These are phyloP conservation scores for Trichacis sp. DNA, from an alignment of 2,888 invertebrate genomes.

Conservation along the genomic window DNA sequence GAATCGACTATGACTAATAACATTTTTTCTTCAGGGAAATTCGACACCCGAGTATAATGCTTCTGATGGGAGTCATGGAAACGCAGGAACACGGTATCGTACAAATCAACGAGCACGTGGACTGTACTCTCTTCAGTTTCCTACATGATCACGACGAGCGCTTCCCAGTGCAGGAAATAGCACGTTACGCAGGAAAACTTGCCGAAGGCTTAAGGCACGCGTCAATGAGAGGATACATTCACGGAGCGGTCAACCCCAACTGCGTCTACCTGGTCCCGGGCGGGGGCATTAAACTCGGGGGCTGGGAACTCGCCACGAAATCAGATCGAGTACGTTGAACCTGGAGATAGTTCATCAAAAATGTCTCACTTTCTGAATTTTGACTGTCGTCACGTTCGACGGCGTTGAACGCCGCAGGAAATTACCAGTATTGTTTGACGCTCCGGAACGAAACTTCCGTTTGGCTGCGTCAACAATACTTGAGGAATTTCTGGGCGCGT, in stretches of 20 bases:
- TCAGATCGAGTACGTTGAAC: slow-evolving; percentile 22
- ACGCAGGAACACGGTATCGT: slow-evolving; percentile 54
- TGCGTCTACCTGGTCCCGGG: slow-evolving; percentile 56
- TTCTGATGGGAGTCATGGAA: slow-evolving; percentile 58
- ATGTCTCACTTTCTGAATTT: background rate
- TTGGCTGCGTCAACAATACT: background rate
- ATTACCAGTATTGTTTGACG: background rate
- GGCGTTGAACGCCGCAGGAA: background rate
- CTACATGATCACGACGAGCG: slow-evolving; percentile 59
- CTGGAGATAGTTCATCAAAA: no score
- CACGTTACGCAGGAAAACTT: slow-evolving; percentile 54
- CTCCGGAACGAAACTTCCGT: slow-evolving; percentile 8
- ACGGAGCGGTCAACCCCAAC: slow-evolving; percentile 58
- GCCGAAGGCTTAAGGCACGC: slow-evolving; percentile 56
- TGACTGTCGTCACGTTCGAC: no score
- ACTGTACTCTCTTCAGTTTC: slow-evolving; percentile 59
- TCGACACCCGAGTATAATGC: slow-evolving; percentile 56
- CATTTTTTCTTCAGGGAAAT: no score
- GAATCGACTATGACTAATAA: no score
- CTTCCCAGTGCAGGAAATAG: slow-evolving; percentile 54
- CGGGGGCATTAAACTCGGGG: slow-evolving; percentile 57
- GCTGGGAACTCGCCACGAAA: slow-evolving; percentile 57
- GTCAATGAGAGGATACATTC: slow-evolving; percentile 59
- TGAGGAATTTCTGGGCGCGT: background rate
- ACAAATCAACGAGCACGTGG: slow-evolving; percentile 57